A percentile compares a stretch with the other conserved stretches of the same genome.
Conservation (phyloP, 2,888 invertebrate species). For the Agrochola lychnidis region DNA sequence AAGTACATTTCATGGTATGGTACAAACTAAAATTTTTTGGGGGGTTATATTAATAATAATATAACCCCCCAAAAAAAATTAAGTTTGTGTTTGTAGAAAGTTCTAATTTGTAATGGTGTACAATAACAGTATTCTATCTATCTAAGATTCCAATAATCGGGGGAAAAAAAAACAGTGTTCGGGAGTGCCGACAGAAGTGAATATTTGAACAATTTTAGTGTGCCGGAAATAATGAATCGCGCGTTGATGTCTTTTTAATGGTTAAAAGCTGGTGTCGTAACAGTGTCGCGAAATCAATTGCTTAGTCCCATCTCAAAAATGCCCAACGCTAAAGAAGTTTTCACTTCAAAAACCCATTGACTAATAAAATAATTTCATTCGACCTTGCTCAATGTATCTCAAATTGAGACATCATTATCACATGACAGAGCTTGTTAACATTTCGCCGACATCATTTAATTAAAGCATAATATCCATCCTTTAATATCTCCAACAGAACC, state of each 20-base stretch:
- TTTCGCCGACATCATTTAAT: conserved; percentile 27
- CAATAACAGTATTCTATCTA: too few relatives aligned
- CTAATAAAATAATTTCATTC: not conserved
- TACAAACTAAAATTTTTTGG: too few relatives aligned
- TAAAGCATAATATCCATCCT: conserved; percentile 26
- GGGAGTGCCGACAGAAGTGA: too few relatives aligned
- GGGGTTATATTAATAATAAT: too few relatives aligned
- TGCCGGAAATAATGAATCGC: too few relatives aligned
- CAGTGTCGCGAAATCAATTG: too few relatives aligned
- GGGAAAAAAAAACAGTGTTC: not conserved
- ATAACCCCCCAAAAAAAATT: not conserved
- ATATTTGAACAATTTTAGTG: too few relatives aligned
- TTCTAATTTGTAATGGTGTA: not conserved
- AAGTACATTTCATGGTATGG: not conserved
- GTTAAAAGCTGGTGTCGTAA: too few relatives aligned
- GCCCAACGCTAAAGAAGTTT: too few relatives aligned
- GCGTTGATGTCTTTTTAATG: too few relatives aligned
- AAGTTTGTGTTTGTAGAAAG: not conserved
- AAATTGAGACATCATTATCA: conserved; percentile 14
- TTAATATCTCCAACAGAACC: conserved; percentile 33
- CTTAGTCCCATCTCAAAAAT: too few relatives aligned
- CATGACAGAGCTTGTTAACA: conserved; percentile 29
- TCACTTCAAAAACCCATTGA: not conserved
- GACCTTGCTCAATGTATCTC: not conserved
- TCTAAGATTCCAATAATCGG: not conserved